Conservation (phyloP, 2,888 invertebrate genomes). For the Agrenia bidenticulata region DNA sequence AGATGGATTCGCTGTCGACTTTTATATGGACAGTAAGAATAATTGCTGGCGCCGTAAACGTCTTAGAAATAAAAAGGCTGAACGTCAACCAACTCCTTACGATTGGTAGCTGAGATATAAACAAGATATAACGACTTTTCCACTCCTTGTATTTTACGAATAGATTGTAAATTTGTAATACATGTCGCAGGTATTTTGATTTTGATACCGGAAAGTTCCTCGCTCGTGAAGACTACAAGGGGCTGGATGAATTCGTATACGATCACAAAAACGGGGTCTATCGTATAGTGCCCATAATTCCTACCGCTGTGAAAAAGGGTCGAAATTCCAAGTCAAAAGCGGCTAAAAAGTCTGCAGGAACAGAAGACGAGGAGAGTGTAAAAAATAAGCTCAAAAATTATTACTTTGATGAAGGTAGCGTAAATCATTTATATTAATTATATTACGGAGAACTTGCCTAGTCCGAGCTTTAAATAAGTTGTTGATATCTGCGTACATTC, state of each 20-base stretch:
- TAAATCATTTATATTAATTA: neutral
- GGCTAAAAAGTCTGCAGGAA: neutral
- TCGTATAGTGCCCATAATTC: neutral
- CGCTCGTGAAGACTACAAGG: slow-evolving; percentile 24
- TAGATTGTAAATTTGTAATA: too few relatives aligned
- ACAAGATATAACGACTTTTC: neutral
- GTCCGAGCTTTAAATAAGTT: too few relatives aligned
- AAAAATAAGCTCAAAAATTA: neutral
- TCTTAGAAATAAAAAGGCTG: slow-evolving; percentile 15
- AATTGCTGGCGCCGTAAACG: slow-evolving; percentile 29
- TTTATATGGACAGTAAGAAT: slow-evolving; percentile 4
- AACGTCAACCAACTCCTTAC: slow-evolving; percentile 32
- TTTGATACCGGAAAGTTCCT: neutral
- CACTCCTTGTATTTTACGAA: too few relatives aligned
- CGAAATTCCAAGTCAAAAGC: neutral
- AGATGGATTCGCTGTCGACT: neutral
- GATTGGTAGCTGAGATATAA: slow-evolving; percentile 10
- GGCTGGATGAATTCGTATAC: slow-evolving; percentile 25
- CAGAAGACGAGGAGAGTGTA: neutral
- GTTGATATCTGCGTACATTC: neutral
- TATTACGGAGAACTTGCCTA: too few relatives aligned
- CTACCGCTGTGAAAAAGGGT: neutral
- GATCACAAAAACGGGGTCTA: slow-evolving; percentile 23
- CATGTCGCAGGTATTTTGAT: slow-evolving; percentile 28
- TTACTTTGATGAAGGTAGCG: slow-evolving; percentile 28